phyloP scores from a whole-genome alignment of 2,888 invertebrate species.

The Oasisia sp. region DNA sequence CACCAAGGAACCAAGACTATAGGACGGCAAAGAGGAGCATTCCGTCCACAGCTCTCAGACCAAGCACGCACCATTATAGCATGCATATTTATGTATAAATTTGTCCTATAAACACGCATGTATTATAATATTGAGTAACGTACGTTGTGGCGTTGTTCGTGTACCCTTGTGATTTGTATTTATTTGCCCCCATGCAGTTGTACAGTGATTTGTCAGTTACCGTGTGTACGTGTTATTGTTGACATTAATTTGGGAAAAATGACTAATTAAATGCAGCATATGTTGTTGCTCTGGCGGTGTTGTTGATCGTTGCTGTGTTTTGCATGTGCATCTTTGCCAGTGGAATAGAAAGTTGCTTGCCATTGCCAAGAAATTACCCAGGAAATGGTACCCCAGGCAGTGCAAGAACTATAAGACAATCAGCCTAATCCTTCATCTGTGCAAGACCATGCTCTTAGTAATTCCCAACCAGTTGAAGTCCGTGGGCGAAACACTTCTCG shows the following conservation, averaged over 20 bases:
- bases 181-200: neutral
- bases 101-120: neutral
- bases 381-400: no score
- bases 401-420: no score
- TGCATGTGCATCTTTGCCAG: neutral
- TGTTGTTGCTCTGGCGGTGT: neutral
- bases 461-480: no score
- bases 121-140: neutral
- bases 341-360: no score
- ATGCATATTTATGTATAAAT: neutral
- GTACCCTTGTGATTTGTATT: neutral
- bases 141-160: neutral
- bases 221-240: neutral
- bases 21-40: neutral
- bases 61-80: neutral
- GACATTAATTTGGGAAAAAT: neutral
- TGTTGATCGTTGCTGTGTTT: neutral
- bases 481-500: no score
- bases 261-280: neutral
- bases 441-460: no score
- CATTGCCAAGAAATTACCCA: no score
- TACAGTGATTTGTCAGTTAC: constrained; percentile 13
- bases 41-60: neutral
- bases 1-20: neutral
- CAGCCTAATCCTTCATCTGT: no score